Evolutionary conservation across 1,140 invertebrate species (phyloP), one percentile per base, ranked within the genome.

Genomic region (Kradibia gibbosae): DNA sequence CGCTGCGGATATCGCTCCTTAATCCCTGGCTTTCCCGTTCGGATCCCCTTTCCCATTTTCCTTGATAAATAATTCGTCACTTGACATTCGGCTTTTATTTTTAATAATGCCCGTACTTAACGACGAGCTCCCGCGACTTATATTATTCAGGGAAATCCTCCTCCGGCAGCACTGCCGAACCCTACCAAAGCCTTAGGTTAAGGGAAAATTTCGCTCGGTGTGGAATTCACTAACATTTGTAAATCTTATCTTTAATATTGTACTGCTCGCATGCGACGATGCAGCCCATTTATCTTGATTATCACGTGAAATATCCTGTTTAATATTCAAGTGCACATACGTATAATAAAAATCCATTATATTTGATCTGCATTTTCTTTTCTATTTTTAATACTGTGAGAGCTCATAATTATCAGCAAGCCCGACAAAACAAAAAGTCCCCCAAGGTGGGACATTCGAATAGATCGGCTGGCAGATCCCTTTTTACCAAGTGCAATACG

Each of bases 401-500:
- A n/a, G 2, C 39, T 67, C 34, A 39, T 39, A 39, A 39, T 67
- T 67, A 39, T 39, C 31, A 15, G 36, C 71, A 28, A 1, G 48
- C 11, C 31, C 13, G 31, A 8, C 17, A n/a, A n/a, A 17, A 11
- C 62, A 22, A 39, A 0, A 50, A 28, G 11, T 76, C n/a, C 53
- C 20, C 17, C 48, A 22, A 42, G n/a, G 22, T 15, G 55, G 8
- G 42, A n/a, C n/a, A 42, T 45, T 71, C 36, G 25, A 42, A 57
- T n/a, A 67, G 34, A 28, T 28, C n/a, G 1, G 62, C 22, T 65
- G 42, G 65, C 20, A 53, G 71, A 39, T 53, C 28, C 31, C 48
- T 78, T 78, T 55, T 67, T 65, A 36, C 25, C 57, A 62, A 1
- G 55, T 55, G 74, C 57, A 62, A 28, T 20, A 36, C 50, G 13